These are phyloP conservation scores for Danio kyathit DNA, from an alignment of 2,797 vertebrate genomes.

Conservation along the genomic window DNA sequence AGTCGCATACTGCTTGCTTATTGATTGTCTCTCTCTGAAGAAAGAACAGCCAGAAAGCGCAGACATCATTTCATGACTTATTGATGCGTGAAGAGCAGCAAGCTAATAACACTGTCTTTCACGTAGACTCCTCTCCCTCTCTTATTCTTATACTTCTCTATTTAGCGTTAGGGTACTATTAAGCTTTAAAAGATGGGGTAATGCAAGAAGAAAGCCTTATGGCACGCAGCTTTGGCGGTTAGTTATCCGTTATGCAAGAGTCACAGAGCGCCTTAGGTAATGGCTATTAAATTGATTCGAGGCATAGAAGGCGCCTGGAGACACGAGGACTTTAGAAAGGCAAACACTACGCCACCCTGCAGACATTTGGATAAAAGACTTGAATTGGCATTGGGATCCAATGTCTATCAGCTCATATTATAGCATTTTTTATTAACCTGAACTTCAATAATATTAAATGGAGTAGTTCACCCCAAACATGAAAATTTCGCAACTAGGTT, in stretches of 20 bases:
- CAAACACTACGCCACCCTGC: slow-evolving; percentile 68
- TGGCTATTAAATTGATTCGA: slow-evolving; percentile 70
- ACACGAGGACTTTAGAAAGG: slow-evolving; percentile 67
- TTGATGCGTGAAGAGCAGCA: slow-evolving; percentile 42
- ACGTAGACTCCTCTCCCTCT: background rate
- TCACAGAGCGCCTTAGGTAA: slow-evolving; percentile 73
- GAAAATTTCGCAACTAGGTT: no score
- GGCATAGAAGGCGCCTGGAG: slow-evolving; percentile 71
- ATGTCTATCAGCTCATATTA: slow-evolving; percentile 43
- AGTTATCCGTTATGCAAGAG: slow-evolving; percentile 76
- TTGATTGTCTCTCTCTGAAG: slow-evolving; percentile 40
- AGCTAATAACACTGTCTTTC: slow-evolving; percentile 47
- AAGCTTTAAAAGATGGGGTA: slow-evolving; percentile 47
- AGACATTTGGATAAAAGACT: slow-evolving; percentile 57
- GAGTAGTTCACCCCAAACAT: no score
- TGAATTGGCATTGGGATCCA: slow-evolving; percentile 53
- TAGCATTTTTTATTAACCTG: slow-evolving; percentile 15
- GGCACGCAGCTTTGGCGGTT: slow-evolving; percentile 75
- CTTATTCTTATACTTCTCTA: slow-evolving; percentile 45
- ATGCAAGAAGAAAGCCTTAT: slow-evolving; percentile 62
- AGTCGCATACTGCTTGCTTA: slow-evolving; percentile 32
- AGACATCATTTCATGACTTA: slow-evolving; percentile 53
- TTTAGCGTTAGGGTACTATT: slow-evolving; percentile 40
- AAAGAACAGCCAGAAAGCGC: slow-evolving; percentile 33
- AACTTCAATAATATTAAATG: no score